Evolutionary conservation across 2,113 vertebrate genomes (phyloP), one percentile per base, ranked within the genome.

Genomic region (Xiphophorus couchianus): DNA sequence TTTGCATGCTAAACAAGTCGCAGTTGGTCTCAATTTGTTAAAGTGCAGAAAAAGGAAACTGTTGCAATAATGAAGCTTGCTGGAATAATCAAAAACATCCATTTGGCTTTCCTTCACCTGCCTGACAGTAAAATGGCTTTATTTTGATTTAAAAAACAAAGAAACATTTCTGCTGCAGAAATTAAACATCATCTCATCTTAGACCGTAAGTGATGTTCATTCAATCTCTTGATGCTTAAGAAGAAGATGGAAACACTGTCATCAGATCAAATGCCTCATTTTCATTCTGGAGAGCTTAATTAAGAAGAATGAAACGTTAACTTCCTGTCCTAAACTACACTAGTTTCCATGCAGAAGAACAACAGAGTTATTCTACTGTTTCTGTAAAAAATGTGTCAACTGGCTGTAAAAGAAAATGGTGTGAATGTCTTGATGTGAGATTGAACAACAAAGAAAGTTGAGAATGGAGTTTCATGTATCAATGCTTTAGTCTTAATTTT

Each of bases 141-240:
- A n/a, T 51, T 78, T 71, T 25, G 64, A 77, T 65, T 9, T 25
- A 9, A 66, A 48, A 42, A 14, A 30, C 37, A 31, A 25, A 62
- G 31, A 80, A 29, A 25, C 60, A 54, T 25, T 54, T 54, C 51
- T 22, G 19, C 19, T n/a, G 19, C 51, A 25, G 19, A 2, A 54
- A 54, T 54, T 54, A n/a, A 25, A 54, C 6, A 54, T 25, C 51
- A 25, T 54, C 51, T 54, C 51, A 54, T 54, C 51, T 54, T 25
- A 54, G 51, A 25, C 19, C 9, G 15, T 48, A 54, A n/a, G 51
- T 25, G 19, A 54, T 54, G 51, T 25, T 54, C 22, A 54, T 17
- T 7, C 15, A 19, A 51, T 22, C 48, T 10, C 35, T 35, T 35
- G 15, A 25, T 25, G 19, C 17, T 54, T 54, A 25, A 54, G 7